Percentiles rank a stretch among this genome's conserved stretches.
These are phyloP conservation scores for Tenualosa ilisha DNA, from an alignment of 2,797 vertebrate species.

Conservation along the genomic window DNA sequence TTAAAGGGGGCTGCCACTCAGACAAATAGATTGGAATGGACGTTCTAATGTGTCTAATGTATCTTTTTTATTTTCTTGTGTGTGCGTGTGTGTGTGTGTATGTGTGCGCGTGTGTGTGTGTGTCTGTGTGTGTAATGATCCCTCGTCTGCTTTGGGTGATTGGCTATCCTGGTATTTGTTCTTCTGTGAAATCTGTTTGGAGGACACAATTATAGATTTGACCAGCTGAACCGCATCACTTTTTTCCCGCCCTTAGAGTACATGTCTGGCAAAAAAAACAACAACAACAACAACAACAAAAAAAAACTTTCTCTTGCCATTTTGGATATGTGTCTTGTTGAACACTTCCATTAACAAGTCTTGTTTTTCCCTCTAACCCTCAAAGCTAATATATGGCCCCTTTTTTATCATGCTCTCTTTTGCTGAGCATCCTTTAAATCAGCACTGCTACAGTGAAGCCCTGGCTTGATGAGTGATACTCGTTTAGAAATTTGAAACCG, in stretches of 20 bases:
- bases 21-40: neutral
- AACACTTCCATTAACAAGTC: neutral
- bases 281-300: neutral
- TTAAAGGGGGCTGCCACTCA: neutral
- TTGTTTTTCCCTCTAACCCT: neutral
- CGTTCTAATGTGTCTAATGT: neutral
- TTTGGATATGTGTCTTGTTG: neutral
- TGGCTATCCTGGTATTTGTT: neutral
- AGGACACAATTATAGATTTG: neutral
- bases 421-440: neutral
- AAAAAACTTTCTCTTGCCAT: neutral
- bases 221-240: neutral
- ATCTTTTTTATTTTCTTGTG: neutral
- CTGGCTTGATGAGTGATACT: neutral
- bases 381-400: neutral
- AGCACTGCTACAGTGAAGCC: neutral
- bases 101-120: too few relatives aligned
- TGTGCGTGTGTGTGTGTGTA: too few relatives aligned
- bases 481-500: slow-evolving; percentile 41
- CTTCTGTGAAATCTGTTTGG: neutral
- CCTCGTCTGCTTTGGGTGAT: neutral
- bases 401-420: neutral
- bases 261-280: too few relatives aligned
- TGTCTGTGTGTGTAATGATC: too few relatives aligned
- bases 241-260: neutral